A percentile compares a stretch with the other conserved stretches of the same genome.
Evolutionary conservation across 2,797 vertebrate species (phyloP).

Genomic region (Labeo calbasu): DNA sequence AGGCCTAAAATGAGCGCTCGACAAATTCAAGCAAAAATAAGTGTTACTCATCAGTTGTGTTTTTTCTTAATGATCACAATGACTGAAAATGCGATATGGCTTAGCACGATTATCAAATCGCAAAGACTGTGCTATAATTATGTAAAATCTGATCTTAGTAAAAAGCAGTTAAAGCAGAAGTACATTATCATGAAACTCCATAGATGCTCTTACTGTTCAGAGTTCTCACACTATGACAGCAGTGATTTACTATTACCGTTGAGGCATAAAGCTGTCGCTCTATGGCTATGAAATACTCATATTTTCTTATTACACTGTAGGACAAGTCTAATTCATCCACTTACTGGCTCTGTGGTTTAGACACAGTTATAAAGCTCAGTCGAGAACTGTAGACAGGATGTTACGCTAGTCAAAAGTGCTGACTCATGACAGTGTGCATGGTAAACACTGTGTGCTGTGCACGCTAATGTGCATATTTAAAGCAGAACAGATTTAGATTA

Average conservation of each 20-base stretch:
- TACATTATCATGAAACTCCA: conserved; percentile 30
- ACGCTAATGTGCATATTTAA: background rate
- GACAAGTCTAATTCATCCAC: conserved; percentile 12
- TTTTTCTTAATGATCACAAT: background rate
- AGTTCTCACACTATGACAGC: conserved; percentile 6
- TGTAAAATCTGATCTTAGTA: background rate
- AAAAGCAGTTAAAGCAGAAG: conserved; percentile 20
- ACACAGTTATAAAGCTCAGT: background rate
- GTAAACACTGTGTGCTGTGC: background rate
- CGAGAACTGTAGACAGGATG: conserved; percentile 15
- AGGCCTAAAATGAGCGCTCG: background rate
- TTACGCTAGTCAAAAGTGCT: conserved; percentile 14
- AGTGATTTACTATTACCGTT: background rate
- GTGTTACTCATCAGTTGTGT: background rate
- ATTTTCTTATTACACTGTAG: conserved; percentile 3
- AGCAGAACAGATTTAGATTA: background rate
- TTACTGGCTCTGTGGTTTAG: background rate
- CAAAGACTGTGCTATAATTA: background rate
- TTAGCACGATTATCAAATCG: background rate
- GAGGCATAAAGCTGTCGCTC: conserved; percentile 18
- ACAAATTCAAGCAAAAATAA: background rate
- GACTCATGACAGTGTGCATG: conserved; percentile 20
- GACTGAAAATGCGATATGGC: background rate
- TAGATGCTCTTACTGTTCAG: conserved; percentile 7
- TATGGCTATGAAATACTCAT: conserved; percentile 5